Base-by-base conservation (phyloP, 2,113 vertebrate species). In the Casuarius casuarius region DNA sequence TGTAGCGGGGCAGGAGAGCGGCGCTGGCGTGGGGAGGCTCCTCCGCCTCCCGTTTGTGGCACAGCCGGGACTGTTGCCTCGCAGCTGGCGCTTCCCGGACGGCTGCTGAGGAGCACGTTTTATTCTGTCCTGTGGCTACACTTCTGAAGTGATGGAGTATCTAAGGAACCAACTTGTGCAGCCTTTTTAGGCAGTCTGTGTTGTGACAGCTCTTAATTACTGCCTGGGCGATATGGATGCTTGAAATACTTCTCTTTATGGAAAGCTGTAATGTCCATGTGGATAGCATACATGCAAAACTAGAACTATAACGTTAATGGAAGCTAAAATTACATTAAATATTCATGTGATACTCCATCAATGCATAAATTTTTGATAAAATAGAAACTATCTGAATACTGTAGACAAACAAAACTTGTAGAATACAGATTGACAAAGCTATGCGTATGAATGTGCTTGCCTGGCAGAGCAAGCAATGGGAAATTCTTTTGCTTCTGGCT, bases 51-150 rank as follows among this genome's bases (percentile, higher is more conserved):
- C 40, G 40, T 44, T 5, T 25, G 8, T 12, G 8, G 6, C 18
- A 1, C 9, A 0, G 61, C 26, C 31, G 3, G 8, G 49, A 6
- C n/a, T 31, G 0, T 48, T 12, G 54, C 22, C 10, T 7, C 23
- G 5, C 13, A 29, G 1, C 21, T 21, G 0, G n/a, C 17, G 8
- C 22, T 68, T 9, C 3, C 4, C 26, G 3, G 35, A 1, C 21
- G 3, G 28, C 35, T 51, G 6, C 3, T 13, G 1, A 16, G 18
- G 7, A 5, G 5, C 7, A 1, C 17, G 1, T 40, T 12, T 18
- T 38, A 4, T 13, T 7, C n/a, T 3, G 1, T 5, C 42, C 73
- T n/a, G 19, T 35, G 7, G 18, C 49, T 4, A 0, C 29, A 0
- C 6, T 9, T 46, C 16, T 46, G 15, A 2, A 19, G 35, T 5